phyloP scores from a whole-genome alignment of 2,888 invertebrate genomes.

The Allophyes oxyacanthae region DNA sequence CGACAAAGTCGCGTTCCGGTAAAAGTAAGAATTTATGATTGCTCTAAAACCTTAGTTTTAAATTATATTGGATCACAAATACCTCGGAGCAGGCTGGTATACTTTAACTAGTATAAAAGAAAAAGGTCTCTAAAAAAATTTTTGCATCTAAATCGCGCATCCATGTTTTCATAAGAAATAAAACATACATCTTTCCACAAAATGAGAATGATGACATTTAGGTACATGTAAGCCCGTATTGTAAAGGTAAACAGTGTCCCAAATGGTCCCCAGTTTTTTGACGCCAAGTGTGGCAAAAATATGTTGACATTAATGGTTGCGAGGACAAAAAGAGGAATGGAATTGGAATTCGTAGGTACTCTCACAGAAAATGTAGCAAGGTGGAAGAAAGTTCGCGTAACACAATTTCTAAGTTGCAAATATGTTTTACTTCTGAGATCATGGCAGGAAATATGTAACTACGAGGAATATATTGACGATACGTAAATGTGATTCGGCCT shows the following conservation, averaged over 20 bases:
- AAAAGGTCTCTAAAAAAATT: neutral
- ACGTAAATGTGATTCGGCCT: slow-evolving; percentile 13
- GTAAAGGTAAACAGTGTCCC: slow-evolving; percentile 43
- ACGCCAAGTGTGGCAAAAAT: slow-evolving; percentile 45
- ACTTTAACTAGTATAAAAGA: neutral
- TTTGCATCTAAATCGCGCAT: slow-evolving; percentile 6
- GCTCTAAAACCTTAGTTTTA: no score
- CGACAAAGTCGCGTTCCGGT: no score
- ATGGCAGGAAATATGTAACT: slow-evolving; percentile 5
- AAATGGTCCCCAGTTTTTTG: slow-evolving; percentile 41
- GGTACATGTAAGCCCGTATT: slow-evolving; percentile 41
- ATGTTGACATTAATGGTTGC: slow-evolving; percentile 51
- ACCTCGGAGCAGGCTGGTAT: no score
- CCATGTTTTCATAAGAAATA: slow-evolving; percentile 32
- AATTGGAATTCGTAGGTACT: slow-evolving; percentile 51
- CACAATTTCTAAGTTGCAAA: slow-evolving; percentile 45
- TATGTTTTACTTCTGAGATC: slow-evolving; percentile 43
- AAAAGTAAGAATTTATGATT: no score
- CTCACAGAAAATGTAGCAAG: slow-evolving; percentile 11
- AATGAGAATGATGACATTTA: slow-evolving; percentile 46
- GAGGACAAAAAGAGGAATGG: slow-evolving; percentile 39
- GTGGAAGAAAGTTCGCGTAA: slow-evolving; percentile 34
- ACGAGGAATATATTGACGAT: slow-evolving; percentile 10
- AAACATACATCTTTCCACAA: slow-evolving; percentile 37
- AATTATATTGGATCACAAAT: no score